Percentiles rank a stretch among this genome's conserved stretches.
phyloP scores from a whole-genome alignment of 2,113 vertebrate species.

The Ochotona curzoniae region DNA sequence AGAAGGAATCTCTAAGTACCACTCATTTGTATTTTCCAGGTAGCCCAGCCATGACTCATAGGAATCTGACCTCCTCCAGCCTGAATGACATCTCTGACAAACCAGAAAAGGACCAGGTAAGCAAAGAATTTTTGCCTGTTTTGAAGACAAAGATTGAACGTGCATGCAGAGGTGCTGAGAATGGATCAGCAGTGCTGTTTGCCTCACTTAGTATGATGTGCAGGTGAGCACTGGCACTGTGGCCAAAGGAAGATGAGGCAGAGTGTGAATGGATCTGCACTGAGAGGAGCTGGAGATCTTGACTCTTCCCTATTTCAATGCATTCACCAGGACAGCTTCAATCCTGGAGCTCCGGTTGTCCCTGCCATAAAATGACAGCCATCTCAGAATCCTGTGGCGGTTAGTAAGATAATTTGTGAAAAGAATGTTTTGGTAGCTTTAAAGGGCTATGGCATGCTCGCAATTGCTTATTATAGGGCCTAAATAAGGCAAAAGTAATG shows the following conservation, averaged over 20 bases:
- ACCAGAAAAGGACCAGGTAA: constrained; percentile 98
- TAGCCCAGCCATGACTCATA: constrained; percentile 92
- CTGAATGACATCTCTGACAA: constrained; percentile 98
- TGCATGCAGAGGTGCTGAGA: neutral
- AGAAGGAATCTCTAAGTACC: constrained; percentile 59
- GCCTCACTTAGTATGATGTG: neutral
- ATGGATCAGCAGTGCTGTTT: neutral
- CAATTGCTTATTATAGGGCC: neutral
- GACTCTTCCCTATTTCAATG: neutral
- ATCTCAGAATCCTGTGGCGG: neutral
- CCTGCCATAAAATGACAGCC: neutral
- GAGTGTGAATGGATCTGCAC: neutral
- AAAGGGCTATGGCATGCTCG: neutral
- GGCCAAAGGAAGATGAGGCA: neutral
- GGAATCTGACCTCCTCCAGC: constrained; percentile 94
- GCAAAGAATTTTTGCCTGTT: constrained; percentile 40
- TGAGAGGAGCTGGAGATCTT: neutral
- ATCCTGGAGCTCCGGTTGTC: neutral
- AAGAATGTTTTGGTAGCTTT: neutral
- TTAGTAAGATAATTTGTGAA: neutral
- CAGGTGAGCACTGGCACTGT: neutral
- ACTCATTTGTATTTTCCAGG: constrained; percentile 86
- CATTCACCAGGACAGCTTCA: neutral
- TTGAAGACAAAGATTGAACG: neutral
- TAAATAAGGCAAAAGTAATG: neutral